These are phyloP conservation scores for Drosophila emarginata DNA, from an alignment of 2,888 invertebrate species.

Conservation along the genomic window DNA sequence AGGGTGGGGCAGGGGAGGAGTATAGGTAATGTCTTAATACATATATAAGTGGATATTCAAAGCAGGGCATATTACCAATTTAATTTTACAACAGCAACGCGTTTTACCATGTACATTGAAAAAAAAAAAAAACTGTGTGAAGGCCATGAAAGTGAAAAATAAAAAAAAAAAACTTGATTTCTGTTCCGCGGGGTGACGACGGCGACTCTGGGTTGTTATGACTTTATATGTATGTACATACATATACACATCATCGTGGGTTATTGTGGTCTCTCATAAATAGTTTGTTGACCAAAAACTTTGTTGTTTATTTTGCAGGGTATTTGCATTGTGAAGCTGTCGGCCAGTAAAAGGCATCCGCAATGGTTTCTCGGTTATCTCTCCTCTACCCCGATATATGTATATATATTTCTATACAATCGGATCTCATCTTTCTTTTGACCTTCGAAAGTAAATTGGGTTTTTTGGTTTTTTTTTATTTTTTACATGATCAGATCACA, in stretches of 20 bases:
- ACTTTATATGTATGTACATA: background rate
- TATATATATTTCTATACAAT: background rate
- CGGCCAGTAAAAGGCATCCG: background rate
- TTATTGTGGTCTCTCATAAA: slow-evolving; percentile 46
- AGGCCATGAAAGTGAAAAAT: slow-evolving; percentile 74
- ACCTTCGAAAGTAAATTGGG: slow-evolving; percentile 53
- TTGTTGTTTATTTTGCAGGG: slow-evolving; percentile 25
- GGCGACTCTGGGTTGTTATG: slow-evolving; percentile 11
- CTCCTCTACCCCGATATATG: background rate
- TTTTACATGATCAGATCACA: slow-evolving; percentile 31
- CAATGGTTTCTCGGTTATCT: background rate
- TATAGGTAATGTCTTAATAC: background rate
- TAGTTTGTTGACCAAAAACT: slow-evolving; percentile 73
- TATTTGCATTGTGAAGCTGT: slow-evolving; percentile 1
- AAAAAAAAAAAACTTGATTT: slow-evolving; percentile 63
- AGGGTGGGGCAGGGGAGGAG: background rate
- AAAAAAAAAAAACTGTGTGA: slow-evolving; percentile 61
- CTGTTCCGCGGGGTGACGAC: slow-evolving; percentile 10
- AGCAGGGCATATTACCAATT: slow-evolving; percentile 68
- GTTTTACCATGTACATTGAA: slow-evolving; percentile 40
- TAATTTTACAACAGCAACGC: slow-evolving; percentile 45
- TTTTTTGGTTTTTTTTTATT: slow-evolving; percentile 28
- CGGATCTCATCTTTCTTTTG: slow-evolving; percentile 51
- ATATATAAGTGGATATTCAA: slow-evolving; percentile 48
- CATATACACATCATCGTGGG: background rate